These are phyloP conservation scores for Ceraclea dissimilis DNA, from an alignment of 2,888 invertebrate species.

Conservation along the genomic window DNA sequence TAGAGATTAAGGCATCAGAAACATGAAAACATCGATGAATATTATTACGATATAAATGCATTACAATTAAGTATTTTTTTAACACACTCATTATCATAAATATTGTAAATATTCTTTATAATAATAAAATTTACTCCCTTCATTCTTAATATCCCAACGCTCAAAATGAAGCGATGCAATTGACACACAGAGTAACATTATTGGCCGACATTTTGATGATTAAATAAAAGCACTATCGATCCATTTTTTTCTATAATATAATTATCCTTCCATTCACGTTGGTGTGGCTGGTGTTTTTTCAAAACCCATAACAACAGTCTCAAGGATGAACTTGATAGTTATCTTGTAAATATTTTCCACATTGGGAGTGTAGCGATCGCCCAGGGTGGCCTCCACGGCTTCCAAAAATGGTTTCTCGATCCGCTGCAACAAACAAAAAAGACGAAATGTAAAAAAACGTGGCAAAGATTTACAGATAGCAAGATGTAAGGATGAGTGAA, in stretches of 20 bases:
- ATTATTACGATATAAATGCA: constrained; percentile 2
- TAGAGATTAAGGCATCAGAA: constrained; percentile 22
- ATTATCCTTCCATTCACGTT: constrained; percentile 16
- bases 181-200: constrained; percentile 10
- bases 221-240: constrained; percentile 1
- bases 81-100: no score
- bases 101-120: neutral
- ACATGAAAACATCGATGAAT: constrained; percentile 22
- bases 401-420: constrained; percentile 83
- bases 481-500: no score
- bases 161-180: constrained; percentile 12
- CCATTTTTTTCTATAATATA: neutral
- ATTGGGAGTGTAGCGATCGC: constrained; percentile 82
- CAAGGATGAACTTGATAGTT: constrained; percentile 80
- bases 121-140: neutral
- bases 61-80: neutral
- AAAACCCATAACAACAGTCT: constrained; percentile 74
- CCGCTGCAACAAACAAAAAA: constrained; percentile 55
- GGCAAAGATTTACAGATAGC: no score
- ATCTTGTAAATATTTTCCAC: constrained; percentile 83
- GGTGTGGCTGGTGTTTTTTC: constrained; percentile 34
- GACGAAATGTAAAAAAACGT: no score
- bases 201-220: constrained; percentile 12
- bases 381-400: constrained; percentile 78
- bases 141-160: constrained; percentile 4